Evolutionary conservation across 1,140 invertebrate genomes (phyloP).

Genomic region (Aleiodes sp.): DNA sequence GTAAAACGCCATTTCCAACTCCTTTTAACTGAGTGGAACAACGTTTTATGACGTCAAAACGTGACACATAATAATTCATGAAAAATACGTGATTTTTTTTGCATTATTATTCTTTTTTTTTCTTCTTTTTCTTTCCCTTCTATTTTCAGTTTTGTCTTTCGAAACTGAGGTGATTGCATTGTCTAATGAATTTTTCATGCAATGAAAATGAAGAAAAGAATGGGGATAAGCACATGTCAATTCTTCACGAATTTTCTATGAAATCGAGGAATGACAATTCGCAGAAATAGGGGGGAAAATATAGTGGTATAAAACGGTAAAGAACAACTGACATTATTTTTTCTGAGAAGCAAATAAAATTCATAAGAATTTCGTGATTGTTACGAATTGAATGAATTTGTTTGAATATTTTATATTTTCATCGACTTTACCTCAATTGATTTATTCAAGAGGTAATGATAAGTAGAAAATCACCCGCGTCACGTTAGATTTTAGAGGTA

Average conservation of each 20-base stretch:
- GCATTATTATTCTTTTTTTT: not conserved
- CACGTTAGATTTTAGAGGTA: too few relatives aligned
- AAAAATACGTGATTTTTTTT: too few relatives aligned
- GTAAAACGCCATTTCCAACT: too few relatives aligned
- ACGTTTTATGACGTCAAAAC: not conserved
- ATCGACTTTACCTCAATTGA: not conserved
- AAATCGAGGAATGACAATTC: not conserved
- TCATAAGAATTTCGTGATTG: constrained; percentile 1
- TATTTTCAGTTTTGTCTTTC: too few relatives aligned
- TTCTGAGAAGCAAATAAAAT: not conserved
- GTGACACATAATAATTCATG: not conserved
- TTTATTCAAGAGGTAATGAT: too few relatives aligned
- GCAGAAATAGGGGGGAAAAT: not conserved
- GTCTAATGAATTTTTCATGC: not conserved
- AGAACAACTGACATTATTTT: not conserved
- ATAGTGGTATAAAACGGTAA: not conserved
- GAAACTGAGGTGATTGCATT: not conserved
- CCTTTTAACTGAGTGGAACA: not conserved
- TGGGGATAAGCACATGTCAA: not conserved
- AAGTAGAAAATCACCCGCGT: too few relatives aligned
- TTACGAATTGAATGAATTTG: not conserved
- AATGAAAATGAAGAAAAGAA: not conserved
- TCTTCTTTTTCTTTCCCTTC: not conserved
- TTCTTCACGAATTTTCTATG: not conserved
- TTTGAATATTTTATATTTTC: not conserved